Conservation (phyloP, 2,113 vertebrate species). For the Rhinogobius similis region DNA sequence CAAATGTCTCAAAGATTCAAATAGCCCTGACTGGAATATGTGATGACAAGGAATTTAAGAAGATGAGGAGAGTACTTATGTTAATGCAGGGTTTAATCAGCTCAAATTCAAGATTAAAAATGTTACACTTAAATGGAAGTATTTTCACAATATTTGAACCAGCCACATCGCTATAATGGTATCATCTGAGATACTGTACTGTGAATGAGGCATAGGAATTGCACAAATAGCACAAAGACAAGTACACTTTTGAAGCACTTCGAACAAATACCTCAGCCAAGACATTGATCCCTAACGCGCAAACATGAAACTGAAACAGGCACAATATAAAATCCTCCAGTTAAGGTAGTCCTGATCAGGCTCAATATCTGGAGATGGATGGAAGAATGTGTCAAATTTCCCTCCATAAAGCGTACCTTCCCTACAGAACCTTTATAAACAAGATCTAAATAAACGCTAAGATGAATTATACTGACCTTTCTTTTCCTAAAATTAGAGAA, state of each 20-base stretch:
- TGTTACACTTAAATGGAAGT: neutral
- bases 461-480: no score
- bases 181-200: neutral
- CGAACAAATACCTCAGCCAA: neutral
- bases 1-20: conserved; percentile 23
- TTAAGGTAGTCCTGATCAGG: no score
- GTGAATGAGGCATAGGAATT: neutral
- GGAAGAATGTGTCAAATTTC: no score
- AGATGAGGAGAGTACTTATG: conserved; percentile 1
- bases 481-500: neutral
- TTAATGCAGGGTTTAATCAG: conserved; percentile 9
- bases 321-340: no score
- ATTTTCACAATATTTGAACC: neutral
- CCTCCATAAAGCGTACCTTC: no score
- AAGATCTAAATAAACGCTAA: no score
- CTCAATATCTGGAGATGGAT: no score
- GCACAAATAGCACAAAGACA: neutral
- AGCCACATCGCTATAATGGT: neutral
- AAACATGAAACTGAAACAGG: no score
- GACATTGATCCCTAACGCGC: no score
- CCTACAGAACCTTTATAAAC: no score
- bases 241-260: neutral
- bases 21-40: conserved; percentile 31
- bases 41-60: conserved; percentile 20
- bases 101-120: neutral